Base-by-base conservation (phyloP, 2,888 invertebrate genomes). In the Bombylius discolor region DNA sequence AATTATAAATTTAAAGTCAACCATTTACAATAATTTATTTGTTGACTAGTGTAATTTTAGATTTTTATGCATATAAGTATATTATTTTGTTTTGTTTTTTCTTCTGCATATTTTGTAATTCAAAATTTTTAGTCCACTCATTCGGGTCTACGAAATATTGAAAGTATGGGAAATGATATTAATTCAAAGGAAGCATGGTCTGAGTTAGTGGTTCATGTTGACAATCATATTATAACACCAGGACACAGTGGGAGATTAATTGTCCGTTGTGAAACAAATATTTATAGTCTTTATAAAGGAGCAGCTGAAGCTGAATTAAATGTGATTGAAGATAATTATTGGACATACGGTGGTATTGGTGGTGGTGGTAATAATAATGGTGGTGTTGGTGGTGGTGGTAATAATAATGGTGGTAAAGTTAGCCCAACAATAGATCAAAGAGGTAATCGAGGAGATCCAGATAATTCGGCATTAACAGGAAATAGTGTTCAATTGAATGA, bases 381-480 rank as follows among this genome's bases (percentile, higher is more conserved):
- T 23, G 23, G 23, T 23, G 23, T 3, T 23, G 23, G 23, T 23
- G 23, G 2, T 23, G 23, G 23, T 23, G 23, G 23, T 23, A 23
- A 23, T 23, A 23, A 23, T 23, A 23, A 23, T 23, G 23, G 23
- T 23, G 59, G 55, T 12, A 61, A 61, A 53, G 61, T 62, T 5
- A 61, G 61, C 47, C 62, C 62, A 47, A 63, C 61, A 45, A 62
- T 59, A 4, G 62, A 62, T 56, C 62, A 62, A 51, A 58, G 62
- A 4, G 59, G 62, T 31, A 58, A 60, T 55, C 58, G 59, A 14
- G 62, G 62, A 7, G 62, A 63, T 56, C 62, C 62, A 4, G 62
- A 61, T 48, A 62, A 63, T 53, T 63, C 62, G 49, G 61, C 61
- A 46, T 52, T 63, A 49, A 61, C 60, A 4, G 62, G 60, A 8